phyloP scores from a whole-genome alignment of 2,888 invertebrate species.

The Trisateles emortualis region DNA sequence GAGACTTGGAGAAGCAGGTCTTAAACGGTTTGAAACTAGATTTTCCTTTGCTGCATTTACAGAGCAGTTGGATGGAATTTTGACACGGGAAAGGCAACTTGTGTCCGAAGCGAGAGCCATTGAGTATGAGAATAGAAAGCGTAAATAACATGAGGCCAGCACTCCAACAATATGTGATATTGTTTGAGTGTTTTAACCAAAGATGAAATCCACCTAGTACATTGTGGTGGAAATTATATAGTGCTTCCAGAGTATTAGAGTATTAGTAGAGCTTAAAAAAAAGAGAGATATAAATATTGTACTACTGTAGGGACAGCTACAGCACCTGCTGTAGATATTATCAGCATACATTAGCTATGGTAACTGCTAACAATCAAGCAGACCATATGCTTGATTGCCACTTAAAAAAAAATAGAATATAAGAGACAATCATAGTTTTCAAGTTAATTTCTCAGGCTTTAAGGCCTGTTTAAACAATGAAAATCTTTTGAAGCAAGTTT shows the following conservation, averaged over 20 bases:
- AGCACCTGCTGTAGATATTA: too few relatives aligned
- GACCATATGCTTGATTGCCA: too few relatives aligned
- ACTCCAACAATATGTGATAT: slow-evolving; percentile 82
- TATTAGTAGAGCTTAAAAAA: too few relatives aligned
- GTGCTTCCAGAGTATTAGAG: not conserved
- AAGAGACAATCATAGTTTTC: too few relatives aligned
- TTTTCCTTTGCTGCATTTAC: slow-evolving; percentile 95
- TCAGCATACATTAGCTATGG: too few relatives aligned
- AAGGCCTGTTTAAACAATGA: too few relatives aligned
- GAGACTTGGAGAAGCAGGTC: slow-evolving; percentile 92
- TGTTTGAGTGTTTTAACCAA: slow-evolving; percentile 75
- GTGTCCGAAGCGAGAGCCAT: slow-evolving; percentile 76
- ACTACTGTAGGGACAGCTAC: too few relatives aligned
- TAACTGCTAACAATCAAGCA: too few relatives aligned
- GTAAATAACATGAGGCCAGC: slow-evolving; percentile 75
- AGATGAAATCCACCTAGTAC: slow-evolving; percentile 27
- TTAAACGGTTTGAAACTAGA: slow-evolving; percentile 90
- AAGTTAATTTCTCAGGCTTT: too few relatives aligned
- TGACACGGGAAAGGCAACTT: slow-evolving; percentile 77
- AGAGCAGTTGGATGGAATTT: slow-evolving; percentile 88
- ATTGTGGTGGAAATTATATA: not conserved
- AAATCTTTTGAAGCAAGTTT: too few relatives aligned
- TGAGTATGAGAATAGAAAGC: slow-evolving; percentile 73
- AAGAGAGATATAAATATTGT: too few relatives aligned
- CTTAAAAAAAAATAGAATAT: too few relatives aligned